Percentiles rank a stretch among this genome's conserved stretches.
Conservation (phyloP, 2,113 vertebrate genomes). For the Ranitomeya variabilis region DNA sequence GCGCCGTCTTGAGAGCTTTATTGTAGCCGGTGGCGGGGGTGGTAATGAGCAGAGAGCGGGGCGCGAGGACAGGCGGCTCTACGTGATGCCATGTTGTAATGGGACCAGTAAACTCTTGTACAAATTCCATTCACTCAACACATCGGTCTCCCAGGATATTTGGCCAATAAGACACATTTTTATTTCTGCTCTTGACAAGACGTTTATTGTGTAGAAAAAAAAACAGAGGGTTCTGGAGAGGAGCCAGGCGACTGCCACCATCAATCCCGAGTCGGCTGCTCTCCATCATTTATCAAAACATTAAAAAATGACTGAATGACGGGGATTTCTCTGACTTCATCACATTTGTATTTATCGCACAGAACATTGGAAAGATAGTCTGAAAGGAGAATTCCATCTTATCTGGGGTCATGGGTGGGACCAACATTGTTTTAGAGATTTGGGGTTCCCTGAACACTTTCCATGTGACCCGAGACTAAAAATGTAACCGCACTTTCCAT, state of each 20-base stretch:
- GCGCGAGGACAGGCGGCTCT: background rate
- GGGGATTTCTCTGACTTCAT: slow-evolving; percentile 9
- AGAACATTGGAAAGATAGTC: background rate
- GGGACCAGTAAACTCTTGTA: background rate
- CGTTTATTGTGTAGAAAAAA: slow-evolving; percentile 3
- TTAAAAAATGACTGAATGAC: background rate
- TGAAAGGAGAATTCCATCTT: background rate
- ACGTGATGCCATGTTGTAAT: background rate
- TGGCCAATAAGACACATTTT: slow-evolving; percentile 9
- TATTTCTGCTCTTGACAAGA: slow-evolving; percentile 22
- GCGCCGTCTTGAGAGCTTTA: background rate
- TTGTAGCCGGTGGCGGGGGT: background rate
- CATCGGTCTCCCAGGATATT: slow-evolving; percentile 25
- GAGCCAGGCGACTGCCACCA: background rate
- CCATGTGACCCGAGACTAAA: too few relatives aligned
- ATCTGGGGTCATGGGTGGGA: too few relatives aligned
- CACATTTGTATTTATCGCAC: background rate
- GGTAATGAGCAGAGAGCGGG: background rate
- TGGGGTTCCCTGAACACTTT: too few relatives aligned
- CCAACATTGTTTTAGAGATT: too few relatives aligned
- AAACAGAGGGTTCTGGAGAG: background rate
- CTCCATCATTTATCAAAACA: background rate
- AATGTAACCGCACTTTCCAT: too few relatives aligned
- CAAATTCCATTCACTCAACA: slow-evolving; percentile 38
- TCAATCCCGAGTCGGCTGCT: background rate